Conservation (phyloP, 1,140 invertebrate species). For the Brachionus asplanchnoidis region DNA sequence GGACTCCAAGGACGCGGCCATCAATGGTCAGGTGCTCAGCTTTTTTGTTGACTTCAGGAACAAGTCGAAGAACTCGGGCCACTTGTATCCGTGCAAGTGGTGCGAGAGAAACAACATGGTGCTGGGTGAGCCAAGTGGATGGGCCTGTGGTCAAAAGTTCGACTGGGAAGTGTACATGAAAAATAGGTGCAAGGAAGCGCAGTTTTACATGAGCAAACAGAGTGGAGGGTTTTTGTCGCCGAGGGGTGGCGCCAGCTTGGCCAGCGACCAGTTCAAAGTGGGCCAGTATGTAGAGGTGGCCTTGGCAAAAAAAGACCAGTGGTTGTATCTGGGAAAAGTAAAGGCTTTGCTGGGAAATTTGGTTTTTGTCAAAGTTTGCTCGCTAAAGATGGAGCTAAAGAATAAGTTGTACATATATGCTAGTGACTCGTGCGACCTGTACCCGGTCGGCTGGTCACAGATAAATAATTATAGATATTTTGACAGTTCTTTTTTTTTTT, state of each 20-base stretch:
- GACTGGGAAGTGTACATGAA: background rate
- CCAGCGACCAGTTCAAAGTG: background rate
- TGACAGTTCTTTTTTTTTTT: background rate
- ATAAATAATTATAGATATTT: background rate
- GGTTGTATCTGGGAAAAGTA: background rate
- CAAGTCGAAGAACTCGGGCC: background rate
- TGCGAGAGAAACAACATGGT: background rate
- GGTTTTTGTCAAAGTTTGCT: background rate
- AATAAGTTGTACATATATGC: conserved; percentile 23
- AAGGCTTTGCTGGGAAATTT: conserved; percentile 2
- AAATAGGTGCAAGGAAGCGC: background rate
- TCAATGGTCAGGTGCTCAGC: background rate
- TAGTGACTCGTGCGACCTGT: background rate
- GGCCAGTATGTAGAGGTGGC: background rate
- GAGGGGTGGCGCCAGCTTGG: background rate
- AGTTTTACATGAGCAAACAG: background rate
- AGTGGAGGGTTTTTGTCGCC: background rate
- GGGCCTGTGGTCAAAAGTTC: background rate
- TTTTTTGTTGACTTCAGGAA: conserved; percentile 12
- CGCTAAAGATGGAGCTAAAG: background rate
- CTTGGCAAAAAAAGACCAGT: background rate
- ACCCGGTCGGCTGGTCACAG: background rate
- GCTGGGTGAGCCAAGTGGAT: background rate
- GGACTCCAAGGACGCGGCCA: background rate
- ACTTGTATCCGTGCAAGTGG: background rate